Conservation (phyloP, 37 sponge, comb jelly and placozoan genomes). For the Aplysina aerophoba region DNA sequence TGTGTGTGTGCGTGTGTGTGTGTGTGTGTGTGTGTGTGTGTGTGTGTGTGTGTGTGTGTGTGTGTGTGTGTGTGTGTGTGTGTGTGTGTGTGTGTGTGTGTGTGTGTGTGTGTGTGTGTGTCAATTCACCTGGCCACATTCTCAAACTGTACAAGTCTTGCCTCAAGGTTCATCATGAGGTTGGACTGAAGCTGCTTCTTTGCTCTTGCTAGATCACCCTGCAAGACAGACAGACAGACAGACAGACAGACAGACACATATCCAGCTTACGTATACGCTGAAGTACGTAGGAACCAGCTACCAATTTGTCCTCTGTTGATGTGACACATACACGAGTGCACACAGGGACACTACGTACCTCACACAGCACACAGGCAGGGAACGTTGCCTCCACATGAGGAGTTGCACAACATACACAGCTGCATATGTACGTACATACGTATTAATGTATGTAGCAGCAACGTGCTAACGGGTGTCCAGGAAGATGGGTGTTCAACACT, state of each 20-base stretch:
- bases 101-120: background rate
- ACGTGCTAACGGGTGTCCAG: too few species aligned
- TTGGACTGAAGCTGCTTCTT: constrained; percentile 91
- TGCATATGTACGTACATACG: background rate
- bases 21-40: constrained; percentile 21
- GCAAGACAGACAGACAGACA: background rate
- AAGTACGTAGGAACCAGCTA: too few species aligned
- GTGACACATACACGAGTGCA: too few species aligned
- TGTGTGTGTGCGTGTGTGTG: constrained; percentile 42
- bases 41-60: constrained; percentile 34
- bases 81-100: constrained; percentile 14
- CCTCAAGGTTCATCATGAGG: constrained; percentile 97
- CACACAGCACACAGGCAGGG: too few species aligned
- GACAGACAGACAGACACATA: background rate
- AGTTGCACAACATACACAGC: background rate
- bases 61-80: constrained; percentile 1
- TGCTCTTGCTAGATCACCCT: constrained; percentile 82
- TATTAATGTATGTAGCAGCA: too few species aligned
- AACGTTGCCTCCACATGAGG: too few species aligned
- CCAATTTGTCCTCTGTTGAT: too few species aligned
- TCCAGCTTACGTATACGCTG: too few species aligned
- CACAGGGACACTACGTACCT: too few species aligned
- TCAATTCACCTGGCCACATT: constrained; percentile 86
- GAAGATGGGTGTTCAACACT: too few species aligned
- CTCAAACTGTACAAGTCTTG: constrained; percentile 83